Conservation (phyloP, 1,140 invertebrate genomes). For the Sarcophaga peregrina region DNA sequence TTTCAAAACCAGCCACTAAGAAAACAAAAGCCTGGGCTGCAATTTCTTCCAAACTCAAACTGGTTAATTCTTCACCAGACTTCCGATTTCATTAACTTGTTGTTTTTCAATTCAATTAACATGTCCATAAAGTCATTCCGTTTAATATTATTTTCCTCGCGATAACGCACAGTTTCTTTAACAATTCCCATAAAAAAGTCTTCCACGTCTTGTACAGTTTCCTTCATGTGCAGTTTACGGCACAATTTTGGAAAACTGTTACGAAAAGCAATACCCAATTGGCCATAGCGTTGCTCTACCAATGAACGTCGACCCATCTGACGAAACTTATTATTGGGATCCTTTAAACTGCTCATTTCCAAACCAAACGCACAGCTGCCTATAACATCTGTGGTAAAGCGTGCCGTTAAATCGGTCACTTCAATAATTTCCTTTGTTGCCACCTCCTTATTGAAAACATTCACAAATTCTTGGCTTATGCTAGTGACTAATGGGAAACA, state of each 20-base stretch:
- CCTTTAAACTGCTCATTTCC: constrained; percentile 67
- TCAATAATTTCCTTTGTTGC: constrained; percentile 50
- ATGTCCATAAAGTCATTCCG: constrained; percentile 67
- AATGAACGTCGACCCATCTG: constrained; percentile 54
- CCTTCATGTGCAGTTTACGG: constrained; percentile 50
- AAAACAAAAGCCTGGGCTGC: constrained; percentile 61
- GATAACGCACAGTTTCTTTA: constrained; percentile 61
- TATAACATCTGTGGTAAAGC: constrained; percentile 73
- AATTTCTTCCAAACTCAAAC: constrained; percentile 59
- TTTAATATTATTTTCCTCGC: constrained; percentile 61
- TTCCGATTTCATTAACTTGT: constrained; percentile 45
- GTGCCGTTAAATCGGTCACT: constrained; percentile 71
- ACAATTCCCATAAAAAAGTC: constrained; percentile 65
- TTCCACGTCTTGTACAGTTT: constrained; percentile 56
- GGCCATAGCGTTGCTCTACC: constrained; percentile 48
- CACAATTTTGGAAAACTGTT: constrained; percentile 50
- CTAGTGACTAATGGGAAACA: constrained; percentile 65
- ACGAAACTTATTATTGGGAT: constrained; percentile 68
- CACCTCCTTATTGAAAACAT: constrained; percentile 46
- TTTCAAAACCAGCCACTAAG: constrained; percentile 62
- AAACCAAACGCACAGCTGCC: constrained; percentile 69
- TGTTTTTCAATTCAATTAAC: constrained; percentile 60
- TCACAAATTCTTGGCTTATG: constrained; percentile 59
- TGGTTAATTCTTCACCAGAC: constrained; percentile 56
- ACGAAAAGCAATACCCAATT: constrained; percentile 47